These are phyloP conservation scores for Tethya wilhelma DNA, from an alignment of 37 sponge, comb jelly and placozoan species.

Conservation along the genomic window DNA sequence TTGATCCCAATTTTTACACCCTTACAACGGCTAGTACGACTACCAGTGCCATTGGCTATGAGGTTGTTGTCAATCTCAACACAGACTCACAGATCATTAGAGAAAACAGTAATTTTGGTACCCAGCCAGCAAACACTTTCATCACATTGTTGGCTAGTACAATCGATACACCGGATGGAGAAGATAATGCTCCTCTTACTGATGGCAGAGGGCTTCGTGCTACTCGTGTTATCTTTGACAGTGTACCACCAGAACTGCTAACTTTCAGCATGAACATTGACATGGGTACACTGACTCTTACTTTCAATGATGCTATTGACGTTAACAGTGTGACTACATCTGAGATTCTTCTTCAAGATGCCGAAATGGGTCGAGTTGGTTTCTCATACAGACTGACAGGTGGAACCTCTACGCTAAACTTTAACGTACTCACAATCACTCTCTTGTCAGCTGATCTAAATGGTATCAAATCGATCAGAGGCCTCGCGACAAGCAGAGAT, in stretches of 20 bases:
- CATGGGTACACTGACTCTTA: constrained; percentile 51
- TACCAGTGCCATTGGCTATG: constrained; percentile 48
- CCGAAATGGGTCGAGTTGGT: constrained; percentile 57
- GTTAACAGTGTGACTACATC: constrained; percentile 38
- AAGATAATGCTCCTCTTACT: constrained; percentile 79
- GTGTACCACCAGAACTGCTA: constrained; percentile 43
- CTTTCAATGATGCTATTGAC: constrained; percentile 80
- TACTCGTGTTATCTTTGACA: constrained; percentile 60
- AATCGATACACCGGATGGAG: constrained; percentile 65
- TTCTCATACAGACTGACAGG: constrained; percentile 64
- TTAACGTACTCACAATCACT: constrained; percentile 42
- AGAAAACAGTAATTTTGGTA: constrained; percentile 69
- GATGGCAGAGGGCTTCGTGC: constrained; percentile 82
- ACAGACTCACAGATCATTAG: constrained; percentile 68
- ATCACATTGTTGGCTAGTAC: constrained; percentile 81
- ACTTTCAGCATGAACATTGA: constrained; percentile 77
- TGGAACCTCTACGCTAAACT: background rate
- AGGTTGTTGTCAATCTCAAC: constrained; percentile 46
- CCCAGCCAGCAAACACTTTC: constrained; percentile 43
- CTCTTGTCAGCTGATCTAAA: constrained; percentile 71
- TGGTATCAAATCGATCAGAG: constrained; percentile 68
- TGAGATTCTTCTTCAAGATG: constrained; percentile 70
- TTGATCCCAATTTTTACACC: constrained; percentile 48
- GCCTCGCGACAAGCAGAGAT: constrained; percentile 49
- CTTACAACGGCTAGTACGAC: constrained; percentile 76